Conservation (phyloP, 1,140 invertebrate species). For the Archivesica marissinica region DNA sequence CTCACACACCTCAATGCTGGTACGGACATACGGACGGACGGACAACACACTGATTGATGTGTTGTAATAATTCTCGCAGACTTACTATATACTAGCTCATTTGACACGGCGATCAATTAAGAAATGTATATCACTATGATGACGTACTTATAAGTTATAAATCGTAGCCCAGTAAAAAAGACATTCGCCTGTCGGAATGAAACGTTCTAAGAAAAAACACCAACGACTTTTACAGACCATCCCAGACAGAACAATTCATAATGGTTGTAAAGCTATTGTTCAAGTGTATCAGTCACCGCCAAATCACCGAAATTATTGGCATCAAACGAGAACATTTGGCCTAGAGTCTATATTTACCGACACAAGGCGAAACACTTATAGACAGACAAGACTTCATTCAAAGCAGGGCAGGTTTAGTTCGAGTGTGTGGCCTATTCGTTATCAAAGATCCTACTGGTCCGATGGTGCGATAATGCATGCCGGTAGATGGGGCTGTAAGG, state of each 20-base stretch:
- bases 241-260: constrained; percentile 38
- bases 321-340: constrained; percentile 21
- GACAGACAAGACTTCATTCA: background rate
- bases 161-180: constrained; percentile 8
- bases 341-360: background rate
- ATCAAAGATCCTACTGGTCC: no score
- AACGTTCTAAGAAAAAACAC: background rate
- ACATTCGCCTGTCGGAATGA: constrained; percentile 13
- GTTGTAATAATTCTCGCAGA: no score
- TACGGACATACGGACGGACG: background rate
- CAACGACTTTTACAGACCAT: constrained; percentile 18
- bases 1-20: background rate
- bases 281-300: constrained; percentile 7
- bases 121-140: no score
- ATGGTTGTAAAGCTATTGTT: constrained; percentile 36
- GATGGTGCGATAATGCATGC: no score
- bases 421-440: no score
- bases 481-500: no score
- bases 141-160: background rate
- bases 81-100: no score
- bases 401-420: background rate
- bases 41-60: no score
- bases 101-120: no score
- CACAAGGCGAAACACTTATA: background rate
- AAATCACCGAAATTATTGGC: constrained; percentile 46